Evolutionary conservation across 2,113 vertebrate species (phyloP).

Genomic region (Balaenoptera acutorostrata): DNA sequence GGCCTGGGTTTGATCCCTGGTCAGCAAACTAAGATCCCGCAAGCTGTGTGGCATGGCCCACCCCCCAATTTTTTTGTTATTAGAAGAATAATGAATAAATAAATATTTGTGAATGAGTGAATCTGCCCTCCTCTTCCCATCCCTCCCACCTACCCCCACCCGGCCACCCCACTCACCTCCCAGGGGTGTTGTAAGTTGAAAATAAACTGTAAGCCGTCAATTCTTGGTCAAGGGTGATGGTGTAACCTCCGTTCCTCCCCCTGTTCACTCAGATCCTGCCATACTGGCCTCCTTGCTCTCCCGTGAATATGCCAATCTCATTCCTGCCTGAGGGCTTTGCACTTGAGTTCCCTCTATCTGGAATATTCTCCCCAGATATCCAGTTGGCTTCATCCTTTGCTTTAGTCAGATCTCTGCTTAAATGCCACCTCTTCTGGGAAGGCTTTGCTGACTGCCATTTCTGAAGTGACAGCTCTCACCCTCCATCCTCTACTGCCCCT

Average conservation of each 20-base stretch:
- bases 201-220: not conserved
- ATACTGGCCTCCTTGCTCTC: not conserved
- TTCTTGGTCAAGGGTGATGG: not conserved
- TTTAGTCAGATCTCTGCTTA: not conserved
- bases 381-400: not conserved
- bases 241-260: not conserved
- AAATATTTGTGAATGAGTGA: not conserved
- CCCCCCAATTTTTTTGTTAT: too few relatives aligned
- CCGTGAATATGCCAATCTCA: not conserved
- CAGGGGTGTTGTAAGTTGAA: not conserved
- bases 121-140: not conserved
- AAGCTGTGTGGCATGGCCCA: too few relatives aligned
- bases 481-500: not conserved
- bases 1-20: too few relatives aligned
- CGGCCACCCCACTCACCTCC: not conserved
- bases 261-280: not conserved
- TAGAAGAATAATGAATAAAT: too few relatives aligned
- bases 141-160: not conserved
- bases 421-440: not conserved
- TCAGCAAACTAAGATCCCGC: too few relatives aligned
- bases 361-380: not conserved
- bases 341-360: not conserved
- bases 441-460: not conserved
- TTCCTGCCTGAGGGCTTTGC: not conserved
- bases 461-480: not conserved